These are phyloP conservation scores for Asteroscopus sphinx DNA, from an alignment of 2,888 invertebrate genomes.

Conservation along the genomic window DNA sequence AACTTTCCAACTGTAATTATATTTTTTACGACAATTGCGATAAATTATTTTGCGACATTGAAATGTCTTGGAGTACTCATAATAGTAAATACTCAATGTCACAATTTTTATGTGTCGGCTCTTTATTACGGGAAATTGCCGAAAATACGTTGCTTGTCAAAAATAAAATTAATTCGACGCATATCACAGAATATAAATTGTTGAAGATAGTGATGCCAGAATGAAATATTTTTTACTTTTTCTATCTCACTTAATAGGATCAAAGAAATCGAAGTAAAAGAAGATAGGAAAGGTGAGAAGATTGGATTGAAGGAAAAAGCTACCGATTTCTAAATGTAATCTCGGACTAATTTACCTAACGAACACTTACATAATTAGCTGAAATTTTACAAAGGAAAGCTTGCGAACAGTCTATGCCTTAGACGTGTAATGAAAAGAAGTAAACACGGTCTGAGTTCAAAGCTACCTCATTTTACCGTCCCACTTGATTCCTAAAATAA, in stretches of 20 bases:
- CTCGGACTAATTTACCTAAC: slow-evolving; percentile 46
- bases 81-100: slow-evolving; percentile 38
- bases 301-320: slow-evolving; percentile 40
- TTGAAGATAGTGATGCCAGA: slow-evolving; percentile 1
- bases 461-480: slow-evolving; percentile 43
- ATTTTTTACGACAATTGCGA: slow-evolving; percentile 14
- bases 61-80: slow-evolving; percentile 20
- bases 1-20: slow-evolving; percentile 4
- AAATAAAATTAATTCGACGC: slow-evolving; percentile 1
- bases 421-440: slow-evolving; percentile 44
- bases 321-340: slow-evolving; percentile 36
- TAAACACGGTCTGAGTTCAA: slow-evolving; percentile 35
- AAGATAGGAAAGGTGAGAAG: slow-evolving; percentile 33
- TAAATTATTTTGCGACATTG: slow-evolving; percentile 28
- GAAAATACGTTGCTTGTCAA: slow-evolving; percentile 13
- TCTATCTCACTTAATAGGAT: not conserved
- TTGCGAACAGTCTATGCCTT: slow-evolving; percentile 32
- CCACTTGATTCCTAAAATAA: slow-evolving; percentile 55
- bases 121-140: slow-evolving; percentile 26
- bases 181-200: not conserved
- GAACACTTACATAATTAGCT: slow-evolving; percentile 52
- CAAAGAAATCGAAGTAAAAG: slow-evolving; percentile 26
- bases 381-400: slow-evolving; percentile 29
- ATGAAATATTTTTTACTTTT: not conserved
- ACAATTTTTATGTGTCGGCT: slow-evolving; percentile 13